These are phyloP conservation scores for Camponotus fellah DNA, from an alignment of 2,888 invertebrate species.

Conservation along the genomic window DNA sequence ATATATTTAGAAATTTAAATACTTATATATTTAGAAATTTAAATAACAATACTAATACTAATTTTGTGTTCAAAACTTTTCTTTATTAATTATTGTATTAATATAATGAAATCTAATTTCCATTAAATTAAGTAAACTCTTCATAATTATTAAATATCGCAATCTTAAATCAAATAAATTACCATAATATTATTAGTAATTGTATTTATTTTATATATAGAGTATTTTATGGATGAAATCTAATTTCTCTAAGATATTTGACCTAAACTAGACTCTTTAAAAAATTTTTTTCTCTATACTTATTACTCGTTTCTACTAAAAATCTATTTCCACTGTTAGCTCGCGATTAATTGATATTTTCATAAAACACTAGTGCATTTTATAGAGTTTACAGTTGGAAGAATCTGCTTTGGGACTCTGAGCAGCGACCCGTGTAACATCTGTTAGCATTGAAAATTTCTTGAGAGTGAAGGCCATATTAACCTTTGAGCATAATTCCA, in stretches of 20 bases:
- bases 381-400: neutral
- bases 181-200: neutral
- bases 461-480: conserved; percentile 8
- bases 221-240: neutral
- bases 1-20: too few species aligned
- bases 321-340: neutral
- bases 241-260: neutral
- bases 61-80: neutral
- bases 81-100: neutral
- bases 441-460: neutral
- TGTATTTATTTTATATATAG: neutral
- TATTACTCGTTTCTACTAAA: neutral
- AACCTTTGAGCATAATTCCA: conserved; percentile 90
- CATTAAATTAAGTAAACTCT: conserved; percentile 13
- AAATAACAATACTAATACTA: too few species aligned
- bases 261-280: neutral
- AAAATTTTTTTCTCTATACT: neutral
- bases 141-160: neutral
- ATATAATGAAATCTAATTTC: conserved; percentile 1
- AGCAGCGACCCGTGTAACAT: neutral
- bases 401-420: neutral
- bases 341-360: neutral
- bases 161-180: neutral
- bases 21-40: too few species aligned
- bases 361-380: neutral